Evolutionary conservation across 2,113 vertebrate species (phyloP).

Genomic region (Chelonoidis abingdonii): DNA sequence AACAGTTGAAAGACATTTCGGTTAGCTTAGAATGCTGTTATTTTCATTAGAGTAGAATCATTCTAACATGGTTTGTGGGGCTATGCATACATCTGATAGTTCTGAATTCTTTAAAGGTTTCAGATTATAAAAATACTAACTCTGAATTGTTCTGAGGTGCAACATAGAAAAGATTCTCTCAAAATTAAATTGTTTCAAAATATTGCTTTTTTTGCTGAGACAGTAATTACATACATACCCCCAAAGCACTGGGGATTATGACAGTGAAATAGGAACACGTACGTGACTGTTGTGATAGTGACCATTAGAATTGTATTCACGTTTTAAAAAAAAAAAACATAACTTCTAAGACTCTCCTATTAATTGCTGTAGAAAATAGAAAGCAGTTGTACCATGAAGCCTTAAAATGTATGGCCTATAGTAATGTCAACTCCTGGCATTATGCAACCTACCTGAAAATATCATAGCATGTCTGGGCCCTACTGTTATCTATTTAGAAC

Average conservation of each 20-base stretch:
- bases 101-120: not conserved
- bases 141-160: not conserved
- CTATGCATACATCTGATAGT: not conserved
- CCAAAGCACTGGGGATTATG: not conserved
- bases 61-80: not conserved
- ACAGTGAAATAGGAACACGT: not conserved
- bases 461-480: not conserved
- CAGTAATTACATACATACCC: not conserved
- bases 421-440: not conserved
- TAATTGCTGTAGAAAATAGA: not conserved
- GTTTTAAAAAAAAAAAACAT: not conserved
- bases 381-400: not conserved
- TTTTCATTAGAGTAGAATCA: not conserved
- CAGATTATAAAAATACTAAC: not conserved
- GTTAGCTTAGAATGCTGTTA: not conserved
- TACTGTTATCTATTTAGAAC: not conserved
- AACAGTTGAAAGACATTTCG: not conserved
- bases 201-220: not conserved
- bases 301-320: not conserved
- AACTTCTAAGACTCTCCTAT: not conserved
- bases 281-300: not conserved
- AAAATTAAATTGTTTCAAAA: slow-evolving; percentile 1
- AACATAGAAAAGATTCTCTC: not conserved
- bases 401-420: not conserved
- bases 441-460: not conserved